Conservation (phyloP, 1,140 invertebrate genomes). For the Ceratina australensis region DNA sequence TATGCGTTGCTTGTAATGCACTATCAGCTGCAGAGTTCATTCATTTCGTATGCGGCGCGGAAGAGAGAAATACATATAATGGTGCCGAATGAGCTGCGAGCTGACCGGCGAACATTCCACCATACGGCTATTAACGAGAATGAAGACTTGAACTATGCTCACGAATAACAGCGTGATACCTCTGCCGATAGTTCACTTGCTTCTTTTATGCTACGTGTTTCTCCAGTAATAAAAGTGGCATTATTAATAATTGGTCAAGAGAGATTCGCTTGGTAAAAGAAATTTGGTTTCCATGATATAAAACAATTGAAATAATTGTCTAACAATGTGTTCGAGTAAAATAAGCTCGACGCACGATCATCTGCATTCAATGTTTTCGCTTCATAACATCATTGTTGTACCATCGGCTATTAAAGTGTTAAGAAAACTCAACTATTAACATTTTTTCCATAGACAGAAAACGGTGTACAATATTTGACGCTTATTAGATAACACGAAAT, state of each 20-base stretch:
- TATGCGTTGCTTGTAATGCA: conserved; percentile 58
- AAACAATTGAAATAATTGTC: too few relatives aligned
- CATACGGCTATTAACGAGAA: conserved; percentile 33
- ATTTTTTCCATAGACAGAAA: neutral
- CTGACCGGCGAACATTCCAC: neutral
- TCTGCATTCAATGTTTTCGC: too few relatives aligned
- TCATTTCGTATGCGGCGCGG: conserved; percentile 24
- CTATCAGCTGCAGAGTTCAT: conserved; percentile 58
- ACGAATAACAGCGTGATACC: conserved; percentile 10
- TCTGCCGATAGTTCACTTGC: conserved; percentile 14
- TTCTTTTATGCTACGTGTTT: neutral
- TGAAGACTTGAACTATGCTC: conserved; percentile 11
- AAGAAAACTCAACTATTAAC: neutral
- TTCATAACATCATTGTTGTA: too few relatives aligned
- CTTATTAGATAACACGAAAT: conserved; percentile 7
- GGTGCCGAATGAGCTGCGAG: conserved; percentile 2
- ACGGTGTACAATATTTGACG: conserved; percentile 1
- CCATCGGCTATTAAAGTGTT: too few relatives aligned
- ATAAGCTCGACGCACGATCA: too few relatives aligned
- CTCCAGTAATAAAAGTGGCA: neutral
- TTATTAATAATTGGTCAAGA: too few relatives aligned
- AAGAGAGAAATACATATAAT: conserved; percentile 45
- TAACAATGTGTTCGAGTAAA: too few relatives aligned
- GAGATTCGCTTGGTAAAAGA: too few relatives aligned
- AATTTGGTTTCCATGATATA: too few relatives aligned